Base-by-base conservation (phyloP, 2,797 vertebrate species). In the Spinus olivaceus region DNA sequence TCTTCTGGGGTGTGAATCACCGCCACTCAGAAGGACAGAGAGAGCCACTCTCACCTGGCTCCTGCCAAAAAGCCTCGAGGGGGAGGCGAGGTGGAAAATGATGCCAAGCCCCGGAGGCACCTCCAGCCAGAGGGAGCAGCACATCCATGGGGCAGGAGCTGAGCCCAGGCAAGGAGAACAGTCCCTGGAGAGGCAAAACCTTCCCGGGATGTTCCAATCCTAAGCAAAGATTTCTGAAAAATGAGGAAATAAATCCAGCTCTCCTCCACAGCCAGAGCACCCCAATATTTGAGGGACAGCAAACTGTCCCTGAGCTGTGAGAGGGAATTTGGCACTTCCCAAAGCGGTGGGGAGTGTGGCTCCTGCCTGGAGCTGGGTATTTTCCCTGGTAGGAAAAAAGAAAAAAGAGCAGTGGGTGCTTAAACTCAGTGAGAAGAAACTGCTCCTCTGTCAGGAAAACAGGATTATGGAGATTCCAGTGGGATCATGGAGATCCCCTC, bases 51-150 rank as follows among this genome's bases (percentile, higher is more conserved):
- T 35, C 74, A 67, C 73, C 86, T 17, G 63, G 37, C 9, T 59
- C 3, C 81, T 46, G 54, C 83, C 42, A 39, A 69, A 66, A 16
- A 51, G 17, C 6, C 1, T 0, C 19, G 11, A 33, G 37, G 41
- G 56, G 77, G 49, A 22, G 83, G 64, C 0, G 3, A 2, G 2
- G 0, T 6, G 51, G 6, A 3, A 33, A 1, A 0, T 0, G 6
- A 12, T 2, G 21, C 42, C 54, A 4, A 39, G 11, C 6, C 7
- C 1, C 7, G 5, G 53, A 42, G 56, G 21, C 7, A 6, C 0
- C 32, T 51, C 6, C 6, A 23, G 28, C 47, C 44, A 4, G 1
- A 12, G 30, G 56, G 16, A 39, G 37, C 33, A 21, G 67, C 67
- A 3, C 24, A 8, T 8, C 65, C 60, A 0, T 1, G 42, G 78